These are phyloP conservation scores for Drosophila rhopaloa DNA, from an alignment of 1,140 invertebrate genomes.

Conservation along the genomic window DNA sequence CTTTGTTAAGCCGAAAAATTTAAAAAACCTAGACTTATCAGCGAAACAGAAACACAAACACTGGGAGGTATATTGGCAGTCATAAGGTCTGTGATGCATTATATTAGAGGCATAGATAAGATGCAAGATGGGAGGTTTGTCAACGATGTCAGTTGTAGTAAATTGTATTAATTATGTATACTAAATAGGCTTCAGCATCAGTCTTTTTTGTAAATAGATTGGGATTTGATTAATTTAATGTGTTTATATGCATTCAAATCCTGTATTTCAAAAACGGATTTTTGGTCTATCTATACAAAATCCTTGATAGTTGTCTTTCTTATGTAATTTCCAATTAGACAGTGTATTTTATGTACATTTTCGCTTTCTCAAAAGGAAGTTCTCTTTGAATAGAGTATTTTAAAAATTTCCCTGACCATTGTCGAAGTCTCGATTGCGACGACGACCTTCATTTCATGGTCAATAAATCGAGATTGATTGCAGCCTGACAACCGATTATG, in stretches of 20 bases:
- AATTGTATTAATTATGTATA: too few species aligned
- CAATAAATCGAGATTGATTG: constrained; percentile 23
- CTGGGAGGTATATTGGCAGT: constrained; percentile 32
- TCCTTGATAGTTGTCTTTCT: too few species aligned
- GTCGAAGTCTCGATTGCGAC: constrained; percentile 9
- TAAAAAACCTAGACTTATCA: constrained; percentile 53
- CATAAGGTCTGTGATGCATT: constrained; percentile 20
- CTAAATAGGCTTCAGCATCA: too few species aligned
- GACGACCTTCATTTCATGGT: constrained; percentile 35
- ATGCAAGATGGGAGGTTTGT: background rate
- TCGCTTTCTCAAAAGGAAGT: background rate
- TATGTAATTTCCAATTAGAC: too few species aligned
- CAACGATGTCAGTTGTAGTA: background rate
- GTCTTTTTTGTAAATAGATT: too few species aligned
- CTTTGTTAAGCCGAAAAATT: constrained; percentile 53
- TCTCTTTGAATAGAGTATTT: background rate
- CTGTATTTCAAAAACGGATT: too few species aligned
- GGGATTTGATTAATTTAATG: too few species aligned
- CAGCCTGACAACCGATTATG: constrained; percentile 1
- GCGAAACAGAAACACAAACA: constrained; percentile 19
- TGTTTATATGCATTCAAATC: too few species aligned
- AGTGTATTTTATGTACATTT: background rate
- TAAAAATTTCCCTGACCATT: background rate
- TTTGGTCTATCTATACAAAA: too few species aligned
- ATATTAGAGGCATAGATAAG: constrained; percentile 19